These are phyloP conservation scores for Scaptomyza cyrtandrae DNA, from an alignment of 2,888 invertebrate genomes.

Conservation along the genomic window DNA sequence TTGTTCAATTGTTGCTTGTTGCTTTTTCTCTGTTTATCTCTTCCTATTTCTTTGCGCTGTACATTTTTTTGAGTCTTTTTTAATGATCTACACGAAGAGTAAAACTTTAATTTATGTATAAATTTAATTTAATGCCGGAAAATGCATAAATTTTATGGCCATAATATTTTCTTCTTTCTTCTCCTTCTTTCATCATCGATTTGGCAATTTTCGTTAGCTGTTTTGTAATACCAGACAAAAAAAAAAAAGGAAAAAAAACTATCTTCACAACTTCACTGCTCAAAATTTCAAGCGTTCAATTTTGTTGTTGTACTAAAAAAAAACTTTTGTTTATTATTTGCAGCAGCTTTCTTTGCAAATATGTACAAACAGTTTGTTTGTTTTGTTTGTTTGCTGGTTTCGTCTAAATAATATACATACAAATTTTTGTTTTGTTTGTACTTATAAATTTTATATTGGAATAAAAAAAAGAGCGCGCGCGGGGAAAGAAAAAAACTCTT, in stretches of 20 bases:
- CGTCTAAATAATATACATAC: slow-evolving; percentile 56
- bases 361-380: slow-evolving; percentile 10
- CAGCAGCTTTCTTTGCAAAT: slow-evolving; percentile 52
- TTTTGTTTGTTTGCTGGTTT: too few relatives aligned
- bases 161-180: slow-evolving; percentile 5
- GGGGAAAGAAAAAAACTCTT: slow-evolving; percentile 21
- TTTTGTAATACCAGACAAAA: slow-evolving; percentile 55
- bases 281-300: slow-evolving; percentile 62
- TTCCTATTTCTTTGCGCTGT: slow-evolving; percentile 33
- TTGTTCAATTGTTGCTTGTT: slow-evolving; percentile 32
- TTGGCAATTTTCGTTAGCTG: slow-evolving; percentile 39
- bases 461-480: too few relatives aligned
- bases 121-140: slow-evolving; percentile 79
- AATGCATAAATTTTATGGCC: slow-evolving; percentile 64
- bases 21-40: slow-evolving; percentile 2
- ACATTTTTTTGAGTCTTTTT: slow-evolving; percentile 33
- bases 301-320: slow-evolving; percentile 18
- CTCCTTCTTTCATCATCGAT: slow-evolving; percentile 7
- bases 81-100: slow-evolving; percentile 81
- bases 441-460: slow-evolving; percentile 41
- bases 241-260: slow-evolving; percentile 31
- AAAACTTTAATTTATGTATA: slow-evolving; percentile 80
- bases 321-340: slow-evolving; percentile 35
- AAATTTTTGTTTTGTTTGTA: slow-evolving; percentile 6
- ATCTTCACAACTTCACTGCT: slow-evolving; percentile 26